Conservation (phyloP, 2,888 invertebrate species). For the Pyrrhopygopsis socrates region DNA sequence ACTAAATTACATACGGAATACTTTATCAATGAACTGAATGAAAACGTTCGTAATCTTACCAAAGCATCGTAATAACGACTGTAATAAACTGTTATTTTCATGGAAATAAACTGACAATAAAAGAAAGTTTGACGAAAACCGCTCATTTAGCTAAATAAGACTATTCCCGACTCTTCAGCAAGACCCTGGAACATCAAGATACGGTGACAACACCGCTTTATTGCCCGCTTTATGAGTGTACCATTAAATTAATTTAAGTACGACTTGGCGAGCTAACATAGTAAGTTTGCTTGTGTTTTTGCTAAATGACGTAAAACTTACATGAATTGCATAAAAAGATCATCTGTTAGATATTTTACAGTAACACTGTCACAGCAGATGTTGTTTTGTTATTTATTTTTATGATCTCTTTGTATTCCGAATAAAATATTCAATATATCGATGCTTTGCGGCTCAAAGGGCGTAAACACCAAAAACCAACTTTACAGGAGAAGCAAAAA, state of each 20-base stretch:
- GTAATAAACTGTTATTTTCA: constrained; percentile 1
- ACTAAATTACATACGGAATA: no score
- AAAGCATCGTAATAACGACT: background rate
- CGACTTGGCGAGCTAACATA: background rate
- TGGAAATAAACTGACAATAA: constrained; percentile 12
- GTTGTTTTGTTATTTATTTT: no score
- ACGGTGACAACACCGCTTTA: constrained; percentile 5
- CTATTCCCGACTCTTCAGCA: background rate
- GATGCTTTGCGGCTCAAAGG: no score
- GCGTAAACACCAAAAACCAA: no score
- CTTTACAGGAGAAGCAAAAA: no score
- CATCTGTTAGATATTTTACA: no score
- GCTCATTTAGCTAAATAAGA: constrained; percentile 16
- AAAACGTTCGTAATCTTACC: background rate
- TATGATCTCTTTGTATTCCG: no score
- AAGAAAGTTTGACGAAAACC: constrained; percentile 17
- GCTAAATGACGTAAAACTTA: no score
- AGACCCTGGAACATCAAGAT: background rate
- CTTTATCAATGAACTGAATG: background rate
- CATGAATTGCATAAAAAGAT: no score
- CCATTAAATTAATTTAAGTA: constrained; percentile 8
- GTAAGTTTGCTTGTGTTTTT: background rate
- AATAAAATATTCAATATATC: no score
- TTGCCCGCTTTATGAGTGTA: background rate
- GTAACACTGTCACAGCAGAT: no score